Conservation (phyloP, 2,888 invertebrate genomes). For the Rhimphoctona megacephalus region DNA sequence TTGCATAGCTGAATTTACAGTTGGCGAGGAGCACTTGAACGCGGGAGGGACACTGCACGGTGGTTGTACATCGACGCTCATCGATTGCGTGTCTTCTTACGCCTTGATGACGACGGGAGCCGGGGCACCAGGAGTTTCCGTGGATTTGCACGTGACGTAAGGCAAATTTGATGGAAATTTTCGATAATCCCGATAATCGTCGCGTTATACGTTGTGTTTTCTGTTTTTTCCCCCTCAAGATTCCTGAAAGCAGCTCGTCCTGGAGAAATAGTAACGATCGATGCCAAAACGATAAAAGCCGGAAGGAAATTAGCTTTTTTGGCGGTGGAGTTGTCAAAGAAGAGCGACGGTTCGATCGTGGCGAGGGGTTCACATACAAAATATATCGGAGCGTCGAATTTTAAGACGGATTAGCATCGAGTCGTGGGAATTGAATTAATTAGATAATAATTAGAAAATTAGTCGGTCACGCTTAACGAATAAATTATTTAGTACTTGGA, state of each 20-base stretch:
- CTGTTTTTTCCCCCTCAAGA: slow-evolving; percentile 85
- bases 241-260: slow-evolving; percentile 91
- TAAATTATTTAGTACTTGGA: slow-evolving; percentile 23
- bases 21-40: slow-evolving; percentile 92
- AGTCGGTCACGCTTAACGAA: slow-evolving; percentile 30
- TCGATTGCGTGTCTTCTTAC: slow-evolving; percentile 92
- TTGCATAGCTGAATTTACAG: slow-evolving; percentile 91
- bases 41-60: slow-evolving; percentile 92
- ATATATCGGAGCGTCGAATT: slow-evolving; percentile 22
- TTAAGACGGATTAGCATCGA: background rate
- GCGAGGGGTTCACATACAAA: slow-evolving; percentile 95
- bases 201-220: background rate
- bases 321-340: slow-evolving; percentile 92
- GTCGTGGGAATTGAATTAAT: background rate
- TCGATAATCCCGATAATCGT: background rate
- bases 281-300: slow-evolving; percentile 91
- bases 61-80: slow-evolving; percentile 92
- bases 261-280: slow-evolving; percentile 92
- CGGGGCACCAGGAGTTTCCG: slow-evolving; percentile 91
- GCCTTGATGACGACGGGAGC: slow-evolving; percentile 90
- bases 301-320: slow-evolving; percentile 94
- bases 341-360: slow-evolving; percentile 89
- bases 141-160: slow-evolving; percentile 93
- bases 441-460: slow-evolving; percentile 36
- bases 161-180: slow-evolving; percentile 67